Evolutionary conservation across 2,888 invertebrate species (phyloP).

Genomic region (Sabellastarte sp.): DNA sequence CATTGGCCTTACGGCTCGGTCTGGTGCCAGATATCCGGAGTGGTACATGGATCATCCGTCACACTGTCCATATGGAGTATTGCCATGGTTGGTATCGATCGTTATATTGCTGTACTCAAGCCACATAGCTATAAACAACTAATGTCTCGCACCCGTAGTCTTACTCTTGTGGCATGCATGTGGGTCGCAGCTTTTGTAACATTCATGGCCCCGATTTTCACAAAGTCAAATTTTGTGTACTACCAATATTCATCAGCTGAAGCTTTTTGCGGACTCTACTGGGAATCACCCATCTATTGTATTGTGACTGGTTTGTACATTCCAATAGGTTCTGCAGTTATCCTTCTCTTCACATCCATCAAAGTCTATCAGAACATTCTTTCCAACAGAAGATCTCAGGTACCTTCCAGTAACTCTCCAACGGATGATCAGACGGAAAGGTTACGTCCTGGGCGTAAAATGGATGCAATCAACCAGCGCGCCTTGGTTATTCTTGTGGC

Average conservation of each 20-base stretch:
- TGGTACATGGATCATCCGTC: background rate
- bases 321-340: background rate
- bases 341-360: background rate
- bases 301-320: background rate
- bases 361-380: background rate
- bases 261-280: slow-evolving; percentile 1
- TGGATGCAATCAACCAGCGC: slow-evolving; percentile 1
- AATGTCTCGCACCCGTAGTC: background rate
- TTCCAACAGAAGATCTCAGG: background rate
- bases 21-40: slow-evolving; percentile 8
- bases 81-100: slow-evolving; percentile 5
- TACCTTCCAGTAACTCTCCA: background rate
- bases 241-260: background rate
- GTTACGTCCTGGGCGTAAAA: too few relatives aligned
- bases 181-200: slow-evolving; percentile 2
- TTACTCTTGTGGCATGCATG: background rate
- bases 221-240: slow-evolving; percentile 4
- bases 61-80: slow-evolving; percentile 4
- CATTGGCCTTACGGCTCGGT: slow-evolving; percentile 5
- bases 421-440: background rate
- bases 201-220: slow-evolving; percentile 4
- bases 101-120: slow-evolving; percentile 1
- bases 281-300: background rate
- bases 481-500: background rate
- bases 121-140: slow-evolving; percentile 1